Evolutionary conservation across 1,140 invertebrate species (phyloP).

Genomic region (Marisa cornuarietis): DNA sequence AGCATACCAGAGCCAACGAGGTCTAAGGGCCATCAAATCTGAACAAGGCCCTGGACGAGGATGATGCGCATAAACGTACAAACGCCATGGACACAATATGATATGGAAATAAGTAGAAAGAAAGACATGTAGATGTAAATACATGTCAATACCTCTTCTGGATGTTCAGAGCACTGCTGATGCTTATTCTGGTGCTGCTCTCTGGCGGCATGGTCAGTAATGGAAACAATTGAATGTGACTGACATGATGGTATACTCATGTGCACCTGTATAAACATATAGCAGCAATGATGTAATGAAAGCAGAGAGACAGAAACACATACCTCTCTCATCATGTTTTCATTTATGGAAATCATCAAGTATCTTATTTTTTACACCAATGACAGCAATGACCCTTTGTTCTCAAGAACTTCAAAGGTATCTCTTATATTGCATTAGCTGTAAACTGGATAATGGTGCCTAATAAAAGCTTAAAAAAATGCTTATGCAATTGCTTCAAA

Average conservation of each 20-base stretch:
- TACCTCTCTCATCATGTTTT: constrained; percentile 3
- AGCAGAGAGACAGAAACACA: background rate
- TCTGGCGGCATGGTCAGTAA: constrained; percentile 14
- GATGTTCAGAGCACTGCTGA: constrained; percentile 16
- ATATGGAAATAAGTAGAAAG: background rate
- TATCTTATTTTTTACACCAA: no score
- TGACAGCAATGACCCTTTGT: no score
- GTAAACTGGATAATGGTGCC: no score
- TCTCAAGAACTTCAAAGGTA: no score
- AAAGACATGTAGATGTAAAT: background rate
- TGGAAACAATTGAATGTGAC: constrained; percentile 19
- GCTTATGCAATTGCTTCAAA: no score
- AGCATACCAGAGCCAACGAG: no score
- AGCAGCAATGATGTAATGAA: background rate
- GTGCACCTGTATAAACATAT: constrained; percentile 14
- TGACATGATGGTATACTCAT: constrained; percentile 23
- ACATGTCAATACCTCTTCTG: constrained; percentile 11
- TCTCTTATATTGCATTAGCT: no score
- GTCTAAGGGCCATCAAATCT: no score
- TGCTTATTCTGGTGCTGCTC: constrained; percentile 19
- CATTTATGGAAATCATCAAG: background rate
- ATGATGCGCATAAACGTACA: background rate
- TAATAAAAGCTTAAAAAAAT: no score
- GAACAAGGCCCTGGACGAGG: background rate
- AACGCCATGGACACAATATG: background rate